Evolutionary conservation across 2,888 invertebrate genomes (phyloP).

Genomic region (Campopleginae sp.): DNA sequence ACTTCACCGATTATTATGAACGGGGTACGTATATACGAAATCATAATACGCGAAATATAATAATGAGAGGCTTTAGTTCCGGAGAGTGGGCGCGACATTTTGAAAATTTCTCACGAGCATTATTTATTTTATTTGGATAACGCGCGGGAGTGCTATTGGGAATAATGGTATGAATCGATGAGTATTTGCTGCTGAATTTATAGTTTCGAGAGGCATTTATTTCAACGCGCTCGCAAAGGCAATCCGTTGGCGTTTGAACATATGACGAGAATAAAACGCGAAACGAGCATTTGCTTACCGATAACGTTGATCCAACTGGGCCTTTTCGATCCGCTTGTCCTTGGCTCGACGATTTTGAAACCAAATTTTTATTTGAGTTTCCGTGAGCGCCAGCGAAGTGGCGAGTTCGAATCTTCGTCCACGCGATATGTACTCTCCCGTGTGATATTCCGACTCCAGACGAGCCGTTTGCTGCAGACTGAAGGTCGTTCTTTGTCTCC

Average conservation of each 20-base stretch:
- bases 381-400: conserved; percentile 88
- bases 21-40: neutral
- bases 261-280: neutral
- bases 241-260: neutral
- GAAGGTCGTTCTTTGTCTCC: conserved; percentile 97
- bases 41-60: conserved; percentile 1
- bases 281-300: conserved; percentile 87
- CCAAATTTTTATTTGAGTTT: conserved; percentile 95
- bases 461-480: conserved; percentile 96
- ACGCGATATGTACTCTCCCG: conserved; percentile 96
- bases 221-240: neutral
- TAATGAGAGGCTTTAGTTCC: conserved; percentile 30
- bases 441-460: conserved; percentile 95
- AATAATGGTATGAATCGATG: conserved; percentile 26
- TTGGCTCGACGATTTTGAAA: conserved; percentile 98
- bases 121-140: conserved; percentile 15
- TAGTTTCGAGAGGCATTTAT: neutral
- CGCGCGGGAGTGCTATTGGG: neutral
- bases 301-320: conserved; percentile 97
- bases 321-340: conserved; percentile 98
- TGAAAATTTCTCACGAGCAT: conserved; percentile 58
- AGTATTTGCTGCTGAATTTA: conserved; percentile 3
- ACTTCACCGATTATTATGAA: conserved; percentile 6
- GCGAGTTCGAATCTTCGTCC: conserved; percentile 93
- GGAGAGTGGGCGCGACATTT: conserved; percentile 48